Base-by-base conservation (phyloP, 2,797 vertebrate species). In the Epinephelus awoara region DNA sequence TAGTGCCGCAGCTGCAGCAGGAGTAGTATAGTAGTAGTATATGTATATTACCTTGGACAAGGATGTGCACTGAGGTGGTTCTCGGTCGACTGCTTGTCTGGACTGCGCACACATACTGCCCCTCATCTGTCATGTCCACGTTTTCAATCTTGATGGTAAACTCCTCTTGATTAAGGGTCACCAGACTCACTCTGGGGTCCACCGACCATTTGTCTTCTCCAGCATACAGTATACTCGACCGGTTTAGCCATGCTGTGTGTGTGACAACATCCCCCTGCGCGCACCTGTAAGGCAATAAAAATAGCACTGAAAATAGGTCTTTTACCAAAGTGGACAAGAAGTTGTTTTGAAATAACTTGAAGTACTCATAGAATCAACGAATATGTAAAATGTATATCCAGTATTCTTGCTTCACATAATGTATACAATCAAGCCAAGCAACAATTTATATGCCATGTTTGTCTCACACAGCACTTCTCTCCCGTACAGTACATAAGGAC, bases 151-250 rank as follows among this genome's bases (percentile, higher is more conserved):
- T 94, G 83, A 96, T 96, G 89, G 95, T 96, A 89, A 95, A 96
- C 89, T 96, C 95, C 14, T 95, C 95, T 74, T 94, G 93, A 90
- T 93, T 95, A 27, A 96, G 91, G 61, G 91, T 91, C 67, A 95
- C 94, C 89, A 96, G 91, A 80, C 93, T 96, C 77, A 96, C 96
- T 76, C 96, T 91, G 49, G 94, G 87, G 86, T 96, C 96, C 90
- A 96, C 94, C 0, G 95, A 96, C 96, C 96, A 96, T 90, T 96
- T 96, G 80, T 96, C 96, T 79, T 96, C 95, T 18, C 95, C 95
- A 0, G 96, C 95, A 1, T 95, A 96, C 55, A 96, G 93, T 82
- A 96, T 96, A 85, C 95, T 96, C 3, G 96, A 96, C 21, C 95
- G 93, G 87, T 96, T 96, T 19, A 96, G 94, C 96, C 96, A 96